These are phyloP conservation scores for Paedocypris sp. DNA, from an alignment of 2,113 vertebrate genomes.

Conservation along the genomic window DNA sequence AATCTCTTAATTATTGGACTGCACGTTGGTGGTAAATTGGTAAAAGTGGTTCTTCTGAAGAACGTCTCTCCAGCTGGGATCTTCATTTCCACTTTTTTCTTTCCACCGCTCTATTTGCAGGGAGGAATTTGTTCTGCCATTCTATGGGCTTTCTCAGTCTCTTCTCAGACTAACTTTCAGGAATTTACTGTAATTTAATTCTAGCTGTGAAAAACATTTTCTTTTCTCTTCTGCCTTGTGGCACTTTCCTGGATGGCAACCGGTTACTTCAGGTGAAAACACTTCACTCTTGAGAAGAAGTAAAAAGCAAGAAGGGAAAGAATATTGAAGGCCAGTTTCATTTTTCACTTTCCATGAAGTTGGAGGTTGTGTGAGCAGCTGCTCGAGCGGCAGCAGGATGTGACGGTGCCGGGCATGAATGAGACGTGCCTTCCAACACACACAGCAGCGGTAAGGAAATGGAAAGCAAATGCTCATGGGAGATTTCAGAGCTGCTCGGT, in stretches of 20 bases:
- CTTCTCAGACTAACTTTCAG: constrained; percentile 28
- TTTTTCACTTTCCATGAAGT: constrained; percentile 38
- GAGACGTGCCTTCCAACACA: constrained; percentile 31
- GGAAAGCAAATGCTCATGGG: constrained; percentile 38
- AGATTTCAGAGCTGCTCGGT: constrained; percentile 16
- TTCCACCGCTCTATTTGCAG: constrained; percentile 1
- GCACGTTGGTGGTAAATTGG: too few relatives aligned
- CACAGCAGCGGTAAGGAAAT: constrained; percentile 25
- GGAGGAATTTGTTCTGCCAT: constrained; percentile 17
- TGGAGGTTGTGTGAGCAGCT: constrained; percentile 24
- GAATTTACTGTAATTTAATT: constrained; percentile 44
- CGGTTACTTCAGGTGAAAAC: constrained; percentile 44
- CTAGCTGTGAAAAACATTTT: constrained; percentile 34
- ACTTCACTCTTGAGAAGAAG: constrained; percentile 21
- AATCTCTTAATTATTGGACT: too few relatives aligned
- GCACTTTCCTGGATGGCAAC: constrained; percentile 44
- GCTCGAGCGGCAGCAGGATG: constrained; percentile 40
- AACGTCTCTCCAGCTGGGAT: background rate
- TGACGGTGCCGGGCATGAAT: constrained; percentile 42
- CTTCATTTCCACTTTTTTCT: constrained; percentile 7
- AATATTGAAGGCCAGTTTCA: constrained; percentile 30
- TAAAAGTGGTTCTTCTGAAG: background rate
- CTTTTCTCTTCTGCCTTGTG: constrained; percentile 26
- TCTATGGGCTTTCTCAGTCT: constrained; percentile 12
- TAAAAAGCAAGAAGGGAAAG: background rate